A percentile compares a stretch with the other conserved stretches of the same genome.
phyloP scores from a whole-genome alignment of 2,888 invertebrate genomes.

The Spialia ferax region DNA sequence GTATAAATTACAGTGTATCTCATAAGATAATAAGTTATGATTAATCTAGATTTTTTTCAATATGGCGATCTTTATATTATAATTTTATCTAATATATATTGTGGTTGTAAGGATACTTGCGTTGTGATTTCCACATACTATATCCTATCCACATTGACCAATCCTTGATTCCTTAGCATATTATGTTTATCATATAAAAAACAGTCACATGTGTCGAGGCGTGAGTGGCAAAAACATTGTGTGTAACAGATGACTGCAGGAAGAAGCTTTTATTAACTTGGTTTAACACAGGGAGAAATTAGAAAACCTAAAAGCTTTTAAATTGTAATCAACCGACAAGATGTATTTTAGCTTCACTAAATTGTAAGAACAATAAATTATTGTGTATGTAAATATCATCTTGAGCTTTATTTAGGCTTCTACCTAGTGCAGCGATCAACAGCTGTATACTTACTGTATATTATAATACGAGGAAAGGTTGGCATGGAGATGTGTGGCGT shows the following conservation, averaged over 20 bases:
- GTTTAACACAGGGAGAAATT: slow-evolving; percentile 75
- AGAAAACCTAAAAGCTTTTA: slow-evolving; percentile 79
- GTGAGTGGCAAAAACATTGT: slow-evolving; percentile 72
- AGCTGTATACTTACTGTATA: slow-evolving; percentile 42
- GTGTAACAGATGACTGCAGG: slow-evolving; percentile 75
- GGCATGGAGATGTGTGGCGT: slow-evolving; percentile 9
- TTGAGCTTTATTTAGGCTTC: slow-evolving; percentile 82
- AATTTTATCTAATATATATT: slow-evolving; percentile 90
- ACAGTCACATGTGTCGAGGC: slow-evolving; percentile 54
- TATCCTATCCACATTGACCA: slow-evolving; percentile 69
- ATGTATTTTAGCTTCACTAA: slow-evolving; percentile 86
- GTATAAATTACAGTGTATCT: slow-evolving; percentile 86
- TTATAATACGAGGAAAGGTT: slow-evolving; percentile 5
- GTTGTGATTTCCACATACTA: slow-evolving; percentile 82
- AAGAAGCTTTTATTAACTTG: slow-evolving; percentile 77
- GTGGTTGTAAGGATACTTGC: slow-evolving; percentile 90
- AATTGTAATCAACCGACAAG: slow-evolving; percentile 84
- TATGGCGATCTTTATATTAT: slow-evolving; percentile 87
- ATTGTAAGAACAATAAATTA: slow-evolving; percentile 87
- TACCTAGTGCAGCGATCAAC: slow-evolving; percentile 61
- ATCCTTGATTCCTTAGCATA: slow-evolving; percentile 68
- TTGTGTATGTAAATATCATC: slow-evolving; percentile 85
- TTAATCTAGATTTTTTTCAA: slow-evolving; percentile 87
- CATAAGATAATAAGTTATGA: slow-evolving; percentile 85
- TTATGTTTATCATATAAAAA: slow-evolving; percentile 51